Percentiles rank a stretch among this genome's conserved stretches.
These are phyloP conservation scores for Cheilosia pagana DNA, from an alignment of 2,888 invertebrate species.

Conservation along the genomic window DNA sequence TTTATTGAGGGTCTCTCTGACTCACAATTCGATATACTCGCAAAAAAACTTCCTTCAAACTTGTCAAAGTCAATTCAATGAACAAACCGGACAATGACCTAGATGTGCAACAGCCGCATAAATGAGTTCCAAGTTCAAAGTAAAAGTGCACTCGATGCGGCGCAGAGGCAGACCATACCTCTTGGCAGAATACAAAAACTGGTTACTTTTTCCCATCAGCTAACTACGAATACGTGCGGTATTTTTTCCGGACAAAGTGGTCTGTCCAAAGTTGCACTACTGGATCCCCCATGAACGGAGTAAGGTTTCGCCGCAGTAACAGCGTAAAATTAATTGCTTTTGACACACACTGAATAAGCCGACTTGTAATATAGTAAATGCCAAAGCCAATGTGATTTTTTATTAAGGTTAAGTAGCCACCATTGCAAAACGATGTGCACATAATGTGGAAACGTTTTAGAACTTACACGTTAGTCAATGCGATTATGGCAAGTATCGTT, in stretches of 20 bases:
- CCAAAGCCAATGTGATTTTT: slow-evolving; percentile 39
- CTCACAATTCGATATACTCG: background rate
- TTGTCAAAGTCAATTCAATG: background rate
- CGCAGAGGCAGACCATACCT: slow-evolving; percentile 7
- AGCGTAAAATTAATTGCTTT: slow-evolving; percentile 58
- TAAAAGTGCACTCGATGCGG: slow-evolving; percentile 35
- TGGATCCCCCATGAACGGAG: slow-evolving; percentile 34
- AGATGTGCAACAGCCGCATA: slow-evolving; percentile 40
- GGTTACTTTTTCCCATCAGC: too few relatives aligned
- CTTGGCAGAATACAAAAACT: background rate
- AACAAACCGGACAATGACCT: slow-evolving; percentile 49
- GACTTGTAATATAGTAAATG: slow-evolving; percentile 31
- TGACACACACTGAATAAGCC: slow-evolving; percentile 57
- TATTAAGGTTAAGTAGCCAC: slow-evolving; percentile 60
- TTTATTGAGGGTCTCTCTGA: slow-evolving; percentile 11
- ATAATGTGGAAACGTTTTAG: background rate
- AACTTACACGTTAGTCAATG: background rate
- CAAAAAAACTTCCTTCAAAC: slow-evolving; percentile 31
- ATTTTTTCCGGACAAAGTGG: slow-evolving; percentile 43
- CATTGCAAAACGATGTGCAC: background rate
- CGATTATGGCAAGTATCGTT: too few relatives aligned
- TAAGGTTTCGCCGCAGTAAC: slow-evolving; percentile 23
- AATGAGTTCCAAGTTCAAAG: slow-evolving; percentile 64
- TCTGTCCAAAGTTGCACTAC: slow-evolving; percentile 45
- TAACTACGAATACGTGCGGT: background rate